Conservation (phyloP, 2,797 vertebrate genomes). For the Crax fasciolata region DNA sequence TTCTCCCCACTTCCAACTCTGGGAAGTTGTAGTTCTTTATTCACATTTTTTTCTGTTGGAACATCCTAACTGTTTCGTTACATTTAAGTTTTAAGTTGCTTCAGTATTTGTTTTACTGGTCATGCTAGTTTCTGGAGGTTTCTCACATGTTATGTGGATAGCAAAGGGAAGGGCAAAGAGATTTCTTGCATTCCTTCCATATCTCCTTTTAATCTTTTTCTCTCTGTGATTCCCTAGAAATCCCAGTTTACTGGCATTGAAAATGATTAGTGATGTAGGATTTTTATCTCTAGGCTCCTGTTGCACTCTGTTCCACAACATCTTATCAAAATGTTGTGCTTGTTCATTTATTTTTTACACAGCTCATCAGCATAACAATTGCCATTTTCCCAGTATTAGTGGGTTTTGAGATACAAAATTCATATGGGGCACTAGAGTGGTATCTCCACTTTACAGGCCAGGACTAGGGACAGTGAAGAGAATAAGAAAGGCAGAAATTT, state of each 20-base stretch:
- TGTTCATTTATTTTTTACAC: neutral
- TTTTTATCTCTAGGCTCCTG: neutral
- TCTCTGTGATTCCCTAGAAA: neutral
- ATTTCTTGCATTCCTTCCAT: neutral
- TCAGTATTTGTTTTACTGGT: neutral
- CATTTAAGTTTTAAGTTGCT: neutral
- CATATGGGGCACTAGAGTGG: neutral
- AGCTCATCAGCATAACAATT: neutral
- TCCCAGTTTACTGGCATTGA: neutral
- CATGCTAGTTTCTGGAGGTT: neutral
- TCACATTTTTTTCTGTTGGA: neutral
- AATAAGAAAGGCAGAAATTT: neutral
- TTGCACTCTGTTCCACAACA: neutral
- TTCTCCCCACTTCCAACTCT: neutral
- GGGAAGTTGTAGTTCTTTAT: neutral
- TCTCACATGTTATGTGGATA: neutral
- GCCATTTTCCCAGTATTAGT: neutral
- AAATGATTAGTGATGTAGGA: neutral
- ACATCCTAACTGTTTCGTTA: neutral
- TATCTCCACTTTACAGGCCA: neutral
- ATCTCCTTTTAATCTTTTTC: neutral
- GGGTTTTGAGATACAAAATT: neutral
- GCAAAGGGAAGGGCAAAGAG: neutral
- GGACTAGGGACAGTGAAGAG: neutral
- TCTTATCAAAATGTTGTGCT: neutral